These are phyloP conservation scores for Apostichopus parvimensis DNA, from an alignment of 35 echinoderm and acorn worm genomes.

Conservation along the genomic window DNA sequence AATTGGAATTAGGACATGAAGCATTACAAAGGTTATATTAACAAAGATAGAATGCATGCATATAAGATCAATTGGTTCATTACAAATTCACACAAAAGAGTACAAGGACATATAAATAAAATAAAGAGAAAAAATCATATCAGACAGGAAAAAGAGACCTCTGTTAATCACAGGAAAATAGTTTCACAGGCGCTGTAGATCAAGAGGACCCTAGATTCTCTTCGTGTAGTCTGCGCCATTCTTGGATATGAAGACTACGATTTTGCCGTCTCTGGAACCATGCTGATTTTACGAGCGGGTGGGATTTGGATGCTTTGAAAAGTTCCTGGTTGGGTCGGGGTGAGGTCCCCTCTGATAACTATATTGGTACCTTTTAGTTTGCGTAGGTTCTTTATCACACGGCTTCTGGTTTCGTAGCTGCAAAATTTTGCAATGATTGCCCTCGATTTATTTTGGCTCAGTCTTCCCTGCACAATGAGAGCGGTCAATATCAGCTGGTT, in stretches of 20 bases:
- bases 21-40: too few relatives aligned
- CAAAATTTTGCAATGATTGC: background rate
- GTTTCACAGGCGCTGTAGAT: background rate
- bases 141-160: conserved; percentile 7
- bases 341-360: background rate
- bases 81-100: conserved; percentile 10
- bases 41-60: background rate
- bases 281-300: conserved; percentile 8
- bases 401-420: background rate
- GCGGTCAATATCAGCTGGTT: conserved; percentile 31
- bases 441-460: background rate
- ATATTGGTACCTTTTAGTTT: background rate
- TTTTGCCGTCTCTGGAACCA: conserved; percentile 5
- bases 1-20: too few relatives aligned
- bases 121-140: background rate
- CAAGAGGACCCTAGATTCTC: background rate
- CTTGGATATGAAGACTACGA: background rate
- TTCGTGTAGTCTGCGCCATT: conserved; percentile 10
- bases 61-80: conserved; percentile 10
- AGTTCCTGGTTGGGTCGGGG: background rate
- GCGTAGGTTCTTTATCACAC: background rate
- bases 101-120: background rate
- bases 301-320: background rate
- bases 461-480: conserved; percentile 16
- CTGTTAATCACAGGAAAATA: conserved; percentile 1